Conservation (phyloP, 2,888 invertebrate genomes). For the Dorcus hopei region DNA sequence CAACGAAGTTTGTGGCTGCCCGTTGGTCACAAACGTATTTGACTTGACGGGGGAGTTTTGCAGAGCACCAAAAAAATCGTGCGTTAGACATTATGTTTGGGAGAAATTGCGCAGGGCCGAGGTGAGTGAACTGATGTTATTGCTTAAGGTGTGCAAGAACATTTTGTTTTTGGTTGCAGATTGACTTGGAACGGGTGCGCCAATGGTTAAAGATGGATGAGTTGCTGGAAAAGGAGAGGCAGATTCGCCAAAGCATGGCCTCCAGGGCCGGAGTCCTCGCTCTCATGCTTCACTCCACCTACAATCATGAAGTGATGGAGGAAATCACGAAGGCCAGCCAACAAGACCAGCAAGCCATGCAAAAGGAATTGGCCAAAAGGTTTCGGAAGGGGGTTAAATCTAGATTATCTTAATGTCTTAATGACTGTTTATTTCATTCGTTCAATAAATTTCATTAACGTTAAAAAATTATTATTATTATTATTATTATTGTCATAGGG, state of each 20-base stretch:
- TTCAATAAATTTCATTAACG: not conserved
- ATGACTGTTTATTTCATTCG: not conserved
- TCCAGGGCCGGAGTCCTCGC: slow-evolving; percentile 89
- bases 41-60: slow-evolving; percentile 85
- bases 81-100: slow-evolving; percentile 92
- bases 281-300: slow-evolving; percentile 94
- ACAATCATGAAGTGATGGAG: slow-evolving; percentile 89
- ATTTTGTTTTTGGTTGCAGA: slow-evolving; percentile 49
- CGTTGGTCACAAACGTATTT: slow-evolving; percentile 81
- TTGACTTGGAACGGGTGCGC: slow-evolving; percentile 88
- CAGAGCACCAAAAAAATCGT: slow-evolving; percentile 81
- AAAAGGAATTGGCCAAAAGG: slow-evolving; percentile 47
- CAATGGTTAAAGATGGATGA: slow-evolving; percentile 95
- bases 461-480: too few relatives aligned
- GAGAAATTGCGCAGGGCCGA: slow-evolving; percentile 91
- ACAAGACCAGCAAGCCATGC: slow-evolving; percentile 53
- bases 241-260: slow-evolving; percentile 69
- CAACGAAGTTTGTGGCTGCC: slow-evolving; percentile 90
- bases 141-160: not conserved
- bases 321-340: slow-evolving; percentile 55
- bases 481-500: too few relatives aligned
- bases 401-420: slow-evolving; percentile 16
- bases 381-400: slow-evolving; percentile 29
- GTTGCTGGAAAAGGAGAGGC: slow-evolving; percentile 88
- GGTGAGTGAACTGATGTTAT: slow-evolving; percentile 50